Conservation (phyloP, 2,888 invertebrate genomes). For the Conchocele bisecta region DNA sequence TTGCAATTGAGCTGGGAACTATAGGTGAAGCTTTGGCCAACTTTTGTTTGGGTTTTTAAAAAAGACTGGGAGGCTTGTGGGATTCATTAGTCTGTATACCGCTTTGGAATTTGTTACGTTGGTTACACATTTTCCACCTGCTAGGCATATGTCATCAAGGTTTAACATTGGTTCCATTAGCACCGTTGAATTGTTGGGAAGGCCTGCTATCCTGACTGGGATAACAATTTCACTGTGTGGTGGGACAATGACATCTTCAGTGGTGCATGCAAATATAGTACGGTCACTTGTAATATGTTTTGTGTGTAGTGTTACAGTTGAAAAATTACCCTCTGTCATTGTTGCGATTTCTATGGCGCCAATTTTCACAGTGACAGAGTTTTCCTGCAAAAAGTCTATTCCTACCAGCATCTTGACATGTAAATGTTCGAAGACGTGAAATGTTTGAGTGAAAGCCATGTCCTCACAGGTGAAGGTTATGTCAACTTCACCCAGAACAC, state of each 20-base stretch:
- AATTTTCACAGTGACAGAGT: not conserved
- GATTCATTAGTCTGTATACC: constrained; percentile 17
- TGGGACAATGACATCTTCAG: constrained; percentile 3
- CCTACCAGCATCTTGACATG: constrained; percentile 1
- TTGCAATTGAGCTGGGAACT: too few species aligned
- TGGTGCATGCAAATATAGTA: not conserved
- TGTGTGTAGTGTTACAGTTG: not conserved
- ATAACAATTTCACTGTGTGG: constrained; percentile 8
- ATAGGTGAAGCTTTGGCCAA: not conserved
- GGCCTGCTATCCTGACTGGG: not conserved
- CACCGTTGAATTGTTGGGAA: not conserved
- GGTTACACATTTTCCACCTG: constrained; percentile 3
- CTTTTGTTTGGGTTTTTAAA: constrained; percentile 1
- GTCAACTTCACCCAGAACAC: not conserved
- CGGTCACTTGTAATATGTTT: not conserved
- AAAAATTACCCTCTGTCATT: not conserved
- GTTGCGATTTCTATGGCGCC: not conserved
- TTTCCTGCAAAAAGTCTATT: not conserved
- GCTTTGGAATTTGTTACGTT: constrained; percentile 1
- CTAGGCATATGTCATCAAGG: not conserved
- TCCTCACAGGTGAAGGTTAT: not conserved
- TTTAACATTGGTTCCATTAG: constrained; percentile 1
- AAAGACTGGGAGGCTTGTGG: constrained; percentile 15
- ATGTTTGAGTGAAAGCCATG: not conserved
- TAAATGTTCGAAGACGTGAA: not conserved